phyloP scores from a whole-genome alignment of 2,797 vertebrate species.

The Miichthys miiuy region DNA sequence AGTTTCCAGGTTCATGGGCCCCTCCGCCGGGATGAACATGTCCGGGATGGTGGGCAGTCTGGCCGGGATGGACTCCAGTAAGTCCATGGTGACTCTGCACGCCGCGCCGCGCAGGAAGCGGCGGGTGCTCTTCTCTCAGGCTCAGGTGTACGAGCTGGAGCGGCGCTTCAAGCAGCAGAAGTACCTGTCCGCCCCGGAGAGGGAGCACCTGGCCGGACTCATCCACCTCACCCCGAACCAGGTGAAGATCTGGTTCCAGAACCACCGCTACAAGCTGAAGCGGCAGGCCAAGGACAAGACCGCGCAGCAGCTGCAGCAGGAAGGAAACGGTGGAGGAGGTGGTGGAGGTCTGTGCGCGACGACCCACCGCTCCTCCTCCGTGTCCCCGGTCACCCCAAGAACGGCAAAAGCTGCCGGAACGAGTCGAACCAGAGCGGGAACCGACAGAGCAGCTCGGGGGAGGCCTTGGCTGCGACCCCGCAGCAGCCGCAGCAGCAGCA shows the following conservation, averaged over 20 bases:
- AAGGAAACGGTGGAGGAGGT: constrained; percentile 65
- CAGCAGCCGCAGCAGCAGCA: constrained; percentile 44
- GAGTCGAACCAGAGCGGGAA: constrained; percentile 72
- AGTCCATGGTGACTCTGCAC: constrained; percentile 89
- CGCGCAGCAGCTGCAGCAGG: constrained; percentile 84
- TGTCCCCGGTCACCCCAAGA: constrained; percentile 85
- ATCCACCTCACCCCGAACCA: constrained; percentile 96
- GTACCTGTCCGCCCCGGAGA: constrained; percentile 94
- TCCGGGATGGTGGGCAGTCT: constrained; percentile 90
- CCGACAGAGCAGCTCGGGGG: constrained; percentile 46
- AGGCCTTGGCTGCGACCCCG: constrained; percentile 9
- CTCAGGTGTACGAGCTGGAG: constrained; percentile 94
- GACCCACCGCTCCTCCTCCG: constrained; percentile 86
- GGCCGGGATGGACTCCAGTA: constrained; percentile 87
- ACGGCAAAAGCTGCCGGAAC: constrained; percentile 88
- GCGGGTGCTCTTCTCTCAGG: constrained; percentile 94
- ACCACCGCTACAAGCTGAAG: constrained; percentile 97
- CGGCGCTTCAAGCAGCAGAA: constrained; percentile 93
- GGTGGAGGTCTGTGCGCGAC: constrained; percentile 79
- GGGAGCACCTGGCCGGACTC: constrained; percentile 93
- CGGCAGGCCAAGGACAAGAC: constrained; percentile 94
- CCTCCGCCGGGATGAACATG: constrained; percentile 90
- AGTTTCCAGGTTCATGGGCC: constrained; percentile 96
- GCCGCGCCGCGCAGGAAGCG: constrained; percentile 89
- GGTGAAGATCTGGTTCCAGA: constrained; percentile 99